A percentile compares a stretch with the other conserved stretches of the same genome.
Evolutionary conservation across 2,113 vertebrate species (phyloP).

Genomic region (Ctenomys sociabilis): DNA sequence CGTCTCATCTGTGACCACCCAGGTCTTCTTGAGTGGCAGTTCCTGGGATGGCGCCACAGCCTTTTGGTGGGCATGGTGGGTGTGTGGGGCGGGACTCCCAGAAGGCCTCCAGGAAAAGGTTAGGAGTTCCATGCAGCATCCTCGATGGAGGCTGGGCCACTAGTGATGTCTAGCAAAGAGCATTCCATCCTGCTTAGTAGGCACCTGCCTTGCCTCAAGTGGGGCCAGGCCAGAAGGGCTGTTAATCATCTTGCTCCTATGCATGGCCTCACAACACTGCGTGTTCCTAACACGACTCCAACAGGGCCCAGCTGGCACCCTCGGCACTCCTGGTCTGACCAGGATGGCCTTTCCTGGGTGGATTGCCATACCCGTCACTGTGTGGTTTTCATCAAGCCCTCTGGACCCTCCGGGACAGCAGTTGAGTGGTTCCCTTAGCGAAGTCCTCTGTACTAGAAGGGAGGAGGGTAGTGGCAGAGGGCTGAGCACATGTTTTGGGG

Average conservation of each 20-base stretch:
- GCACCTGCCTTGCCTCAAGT: conserved; percentile 74
- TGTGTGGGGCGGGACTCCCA: conserved; percentile 78
- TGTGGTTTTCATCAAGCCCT: background rate
- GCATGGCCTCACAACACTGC: background rate
- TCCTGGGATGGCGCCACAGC: conserved; percentile 77
- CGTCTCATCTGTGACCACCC: conserved; percentile 64
- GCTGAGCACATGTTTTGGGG: no score
- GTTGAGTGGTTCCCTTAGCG: background rate
- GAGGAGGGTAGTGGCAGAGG: background rate
- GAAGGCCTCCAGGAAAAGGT: conserved; percentile 82
- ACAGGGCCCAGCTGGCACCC: background rate
- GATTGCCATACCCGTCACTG: rapidly evolving
- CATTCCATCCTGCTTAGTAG: conserved; percentile 83
- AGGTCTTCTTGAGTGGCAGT: conserved; percentile 76
- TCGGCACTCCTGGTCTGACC: background rate
- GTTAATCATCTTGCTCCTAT: conserved; percentile 69
- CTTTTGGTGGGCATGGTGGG: conserved; percentile 64
- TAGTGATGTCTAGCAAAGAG: conserved; percentile 64
- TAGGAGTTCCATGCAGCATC: conserved; percentile 77
- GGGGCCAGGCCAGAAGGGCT: conserved; percentile 49
- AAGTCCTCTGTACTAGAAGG: background rate
- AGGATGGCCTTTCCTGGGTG: background rate
- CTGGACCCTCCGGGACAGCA: background rate
- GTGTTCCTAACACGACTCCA: no score
- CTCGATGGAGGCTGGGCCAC: conserved; percentile 64